A percentile compares a stretch with the other conserved stretches of the same genome.
These are phyloP conservation scores for Phaonia tiefii DNA, from an alignment of 2,888 invertebrate species.

Conservation along the genomic window DNA sequence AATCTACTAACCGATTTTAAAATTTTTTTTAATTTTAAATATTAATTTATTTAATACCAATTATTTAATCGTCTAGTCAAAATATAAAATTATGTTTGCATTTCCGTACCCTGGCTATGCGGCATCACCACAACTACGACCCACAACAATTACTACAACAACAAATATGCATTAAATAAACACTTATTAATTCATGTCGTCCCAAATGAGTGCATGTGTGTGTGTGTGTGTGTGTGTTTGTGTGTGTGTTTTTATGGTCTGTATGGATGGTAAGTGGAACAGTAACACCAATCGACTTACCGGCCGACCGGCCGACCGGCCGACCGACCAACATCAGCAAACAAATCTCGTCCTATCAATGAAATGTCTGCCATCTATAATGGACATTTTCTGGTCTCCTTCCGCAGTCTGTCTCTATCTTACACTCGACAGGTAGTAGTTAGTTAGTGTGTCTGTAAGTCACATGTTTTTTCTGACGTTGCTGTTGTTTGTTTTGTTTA, in stretches of 20 bases:
- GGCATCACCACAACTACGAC: neutral
- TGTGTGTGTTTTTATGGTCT: too few relatives aligned
- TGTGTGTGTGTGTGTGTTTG: too few relatives aligned
- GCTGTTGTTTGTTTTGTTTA: slow-evolving; percentile 31
- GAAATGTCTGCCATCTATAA: slow-evolving; percentile 48
- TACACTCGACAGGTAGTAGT: slow-evolving; percentile 11
- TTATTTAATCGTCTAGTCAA: too few relatives aligned
- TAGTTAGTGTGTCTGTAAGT: slow-evolving; percentile 34
- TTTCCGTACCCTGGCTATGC: slow-evolving; percentile 24
- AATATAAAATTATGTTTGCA: neutral
- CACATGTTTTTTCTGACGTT: slow-evolving; percentile 18
- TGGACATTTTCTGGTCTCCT: slow-evolving; percentile 21
- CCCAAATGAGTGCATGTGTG: slow-evolving; percentile 7
- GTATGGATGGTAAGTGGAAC: slow-evolving; percentile 29
- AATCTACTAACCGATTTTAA: too few relatives aligned
- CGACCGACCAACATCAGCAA: slow-evolving; percentile 11
- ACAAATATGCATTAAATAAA: slow-evolving; percentile 37
- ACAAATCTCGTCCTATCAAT: slow-evolving; percentile 32
- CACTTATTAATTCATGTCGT: slow-evolving; percentile 40
- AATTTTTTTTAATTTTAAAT: too few relatives aligned
- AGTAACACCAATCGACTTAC: too few relatives aligned
- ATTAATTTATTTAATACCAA: too few relatives aligned
- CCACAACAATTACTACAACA: slow-evolving; percentile 9
- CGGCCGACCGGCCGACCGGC: too few relatives aligned
- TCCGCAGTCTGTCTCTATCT: neutral